These are phyloP conservation scores for Botia almorhae DNA, from an alignment of 2,797 vertebrate genomes.

Conservation along the genomic window DNA sequence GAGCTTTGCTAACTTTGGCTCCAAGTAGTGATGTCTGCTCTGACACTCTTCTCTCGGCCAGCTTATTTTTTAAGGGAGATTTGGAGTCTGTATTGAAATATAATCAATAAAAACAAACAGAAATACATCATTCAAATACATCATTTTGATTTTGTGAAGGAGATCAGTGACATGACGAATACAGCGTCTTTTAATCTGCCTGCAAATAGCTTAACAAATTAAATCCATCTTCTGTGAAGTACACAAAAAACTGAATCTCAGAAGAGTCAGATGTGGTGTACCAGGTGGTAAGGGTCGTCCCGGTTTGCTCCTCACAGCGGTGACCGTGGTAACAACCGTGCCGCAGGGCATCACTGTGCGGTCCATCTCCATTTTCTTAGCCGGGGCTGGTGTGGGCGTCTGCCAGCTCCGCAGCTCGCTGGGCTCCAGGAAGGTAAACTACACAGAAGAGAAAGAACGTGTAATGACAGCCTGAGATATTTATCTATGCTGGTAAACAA, in stretches of 20 bases:
- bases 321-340: conserved; percentile 95
- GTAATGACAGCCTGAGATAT: not conserved
- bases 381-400: conserved; percentile 77
- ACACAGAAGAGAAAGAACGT: conserved; percentile 19
- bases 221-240: no score
- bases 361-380: conserved; percentile 90
- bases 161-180: not conserved
- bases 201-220: not conserved
- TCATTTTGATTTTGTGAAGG: not conserved
- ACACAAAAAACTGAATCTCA: not conserved
- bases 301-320: conserved; percentile 93
- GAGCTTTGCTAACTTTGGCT: conserved; percentile 87
- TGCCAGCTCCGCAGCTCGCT: conserved; percentile 84
- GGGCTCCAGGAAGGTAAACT: conserved; percentile 94
- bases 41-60: conserved; percentile 87
- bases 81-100: conserved; percentile 79
- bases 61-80: conserved; percentile 80
- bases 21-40: conserved; percentile 78
- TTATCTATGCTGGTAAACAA: not conserved
- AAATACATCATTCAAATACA: not conserved
- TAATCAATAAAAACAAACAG: not conserved
- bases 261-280: conserved; percentile 56
- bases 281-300: conserved; percentile 78
- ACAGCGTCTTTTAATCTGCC: not conserved
- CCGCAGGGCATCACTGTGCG: conserved; percentile 97